phyloP scores from a whole-genome alignment of 2,113 vertebrate species.

The Python bivittatus region DNA sequence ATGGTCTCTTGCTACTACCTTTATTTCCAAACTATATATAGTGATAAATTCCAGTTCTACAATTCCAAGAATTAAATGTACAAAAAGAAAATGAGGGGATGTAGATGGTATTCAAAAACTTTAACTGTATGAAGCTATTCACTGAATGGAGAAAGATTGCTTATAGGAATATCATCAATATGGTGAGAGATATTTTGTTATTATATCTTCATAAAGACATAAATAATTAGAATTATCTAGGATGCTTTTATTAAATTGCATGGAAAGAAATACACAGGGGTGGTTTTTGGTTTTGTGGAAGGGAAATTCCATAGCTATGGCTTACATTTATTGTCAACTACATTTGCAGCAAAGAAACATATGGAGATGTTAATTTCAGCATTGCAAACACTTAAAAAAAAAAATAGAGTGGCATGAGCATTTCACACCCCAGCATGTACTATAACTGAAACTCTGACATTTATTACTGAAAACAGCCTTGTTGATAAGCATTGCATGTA shows the following conservation, averaged over 20 bases:
- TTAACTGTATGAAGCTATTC: background rate
- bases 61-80: conserved; percentile 45
- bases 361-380: conserved; percentile 72
- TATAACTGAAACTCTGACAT: conserved; percentile 73
- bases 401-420: conserved; percentile 69
- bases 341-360: conserved; percentile 56
- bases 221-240: conserved; percentile 7
- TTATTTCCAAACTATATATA: conserved; percentile 26
- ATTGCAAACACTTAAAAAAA: conserved; percentile 64
- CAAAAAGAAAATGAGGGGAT: conserved; percentile 32
- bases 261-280: background rate
- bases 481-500: conserved; percentile 60
- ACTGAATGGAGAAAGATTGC: conserved; percentile 6
- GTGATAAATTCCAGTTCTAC: conserved; percentile 56
- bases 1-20: conserved; percentile 36
- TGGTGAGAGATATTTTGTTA: background rate
- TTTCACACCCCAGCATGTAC: conserved; percentile 70
- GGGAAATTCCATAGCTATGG: background rate
- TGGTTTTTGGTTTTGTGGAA: background rate
- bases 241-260: conserved; percentile 42
- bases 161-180: background rate
- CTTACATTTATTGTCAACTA: conserved; percentile 18
- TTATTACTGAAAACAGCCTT: conserved; percentile 67
- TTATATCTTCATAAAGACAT: conserved; percentile 32
- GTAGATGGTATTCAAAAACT: background rate